phyloP scores from a whole-genome alignment of 2,888 invertebrate genomes.

The Ischnura elegans region DNA sequence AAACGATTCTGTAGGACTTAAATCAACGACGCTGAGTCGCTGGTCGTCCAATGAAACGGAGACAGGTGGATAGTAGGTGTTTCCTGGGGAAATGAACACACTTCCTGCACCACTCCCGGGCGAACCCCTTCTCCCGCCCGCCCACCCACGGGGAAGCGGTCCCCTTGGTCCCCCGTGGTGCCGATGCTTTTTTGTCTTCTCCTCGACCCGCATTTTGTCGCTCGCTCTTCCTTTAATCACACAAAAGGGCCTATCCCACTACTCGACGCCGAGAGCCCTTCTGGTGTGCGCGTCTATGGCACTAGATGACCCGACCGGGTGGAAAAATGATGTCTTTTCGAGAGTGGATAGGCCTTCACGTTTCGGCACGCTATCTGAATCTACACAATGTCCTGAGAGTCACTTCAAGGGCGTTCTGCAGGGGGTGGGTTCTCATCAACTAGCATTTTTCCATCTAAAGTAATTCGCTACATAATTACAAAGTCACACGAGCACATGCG shows the following conservation, averaged over 20 bases:
- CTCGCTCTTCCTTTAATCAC: background rate
- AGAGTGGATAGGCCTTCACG: background rate
- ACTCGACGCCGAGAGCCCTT: background rate
- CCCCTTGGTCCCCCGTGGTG: background rate
- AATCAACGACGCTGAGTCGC: background rate
- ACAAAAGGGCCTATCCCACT: background rate
- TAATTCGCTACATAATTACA: too few relatives aligned
- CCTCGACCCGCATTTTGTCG: background rate
- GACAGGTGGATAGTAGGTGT: too few relatives aligned
- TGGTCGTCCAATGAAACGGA: background rate
- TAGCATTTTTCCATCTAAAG: too few relatives aligned
- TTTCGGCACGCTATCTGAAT: too few relatives aligned
- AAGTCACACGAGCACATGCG: too few relatives aligned
- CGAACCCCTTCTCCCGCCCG: background rate
- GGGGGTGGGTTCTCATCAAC: too few relatives aligned
- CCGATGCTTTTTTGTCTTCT: background rate
- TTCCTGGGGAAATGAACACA: background rate
- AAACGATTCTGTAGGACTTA: background rate
- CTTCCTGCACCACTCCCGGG: background rate
- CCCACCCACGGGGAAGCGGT: background rate
- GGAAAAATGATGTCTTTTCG: conserved; percentile 26
- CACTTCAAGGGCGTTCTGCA: too few relatives aligned
- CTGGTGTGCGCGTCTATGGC: too few relatives aligned
- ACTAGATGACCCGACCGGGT: background rate
- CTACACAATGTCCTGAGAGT: too few relatives aligned